Conservation (phyloP, 64 coral and sea anemone species). For the Astreopora myriophthalma region DNA sequence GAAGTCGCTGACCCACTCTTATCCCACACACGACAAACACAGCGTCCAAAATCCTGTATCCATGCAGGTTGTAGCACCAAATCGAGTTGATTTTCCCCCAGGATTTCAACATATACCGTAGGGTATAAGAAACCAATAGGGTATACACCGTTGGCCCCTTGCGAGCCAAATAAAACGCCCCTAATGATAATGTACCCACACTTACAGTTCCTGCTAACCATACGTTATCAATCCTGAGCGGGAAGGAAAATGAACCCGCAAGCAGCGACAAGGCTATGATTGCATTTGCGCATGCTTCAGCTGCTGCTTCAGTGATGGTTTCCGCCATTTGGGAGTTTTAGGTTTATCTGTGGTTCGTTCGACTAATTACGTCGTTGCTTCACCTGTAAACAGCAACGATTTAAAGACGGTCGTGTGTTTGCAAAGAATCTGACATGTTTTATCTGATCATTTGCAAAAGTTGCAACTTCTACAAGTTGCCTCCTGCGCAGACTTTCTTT, state of each 20-base stretch:
- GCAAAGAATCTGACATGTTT: too few relatives aligned
- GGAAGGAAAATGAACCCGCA: background rate
- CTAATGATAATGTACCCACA: slow-evolving; percentile 11
- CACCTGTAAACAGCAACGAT: too few relatives aligned
- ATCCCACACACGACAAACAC: slow-evolving; percentile 40
- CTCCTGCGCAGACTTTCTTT: too few relatives aligned
- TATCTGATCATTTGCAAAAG: too few relatives aligned
- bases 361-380: too few relatives aligned
- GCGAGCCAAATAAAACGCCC: slow-evolving; percentile 8
- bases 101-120: slow-evolving; percentile 42
- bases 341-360: too few relatives aligned
- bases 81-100: background rate
- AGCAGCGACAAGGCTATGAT: background rate
- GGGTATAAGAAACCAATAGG: too few relatives aligned
- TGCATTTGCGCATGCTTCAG: background rate
- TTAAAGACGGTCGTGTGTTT: too few relatives aligned
- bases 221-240: slow-evolving; percentile 23
- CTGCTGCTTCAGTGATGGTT: background rate
- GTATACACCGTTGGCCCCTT: slow-evolving; percentile 11
- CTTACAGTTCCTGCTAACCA: slow-evolving; percentile 27
- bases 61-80: background rate
- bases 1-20: slow-evolving; percentile 18
- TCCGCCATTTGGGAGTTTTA: background rate
- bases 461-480: too few relatives aligned
- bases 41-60: slow-evolving; percentile 28